These are phyloP conservation scores for Caradrina clavipalpis DNA, from an alignment of 2,888 invertebrate species.

Conservation along the genomic window DNA sequence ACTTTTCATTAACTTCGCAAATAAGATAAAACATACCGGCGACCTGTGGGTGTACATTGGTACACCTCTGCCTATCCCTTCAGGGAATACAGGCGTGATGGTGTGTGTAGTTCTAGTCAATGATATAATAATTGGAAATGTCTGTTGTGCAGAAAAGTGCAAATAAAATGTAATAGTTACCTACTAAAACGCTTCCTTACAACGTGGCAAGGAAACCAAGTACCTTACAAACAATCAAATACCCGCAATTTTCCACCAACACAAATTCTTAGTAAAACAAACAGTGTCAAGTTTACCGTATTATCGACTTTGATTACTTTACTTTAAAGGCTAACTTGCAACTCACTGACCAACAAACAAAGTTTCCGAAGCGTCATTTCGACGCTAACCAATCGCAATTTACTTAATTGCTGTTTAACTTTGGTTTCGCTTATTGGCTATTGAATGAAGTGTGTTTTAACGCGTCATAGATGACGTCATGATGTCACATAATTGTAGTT, in stretches of 20 bases:
- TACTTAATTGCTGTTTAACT: slow-evolving; percentile 28
- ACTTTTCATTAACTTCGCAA: not conserved
- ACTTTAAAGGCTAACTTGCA: slow-evolving; percentile 37
- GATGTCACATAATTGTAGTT: slow-evolving; percentile 14
- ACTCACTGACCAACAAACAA: slow-evolving; percentile 39
- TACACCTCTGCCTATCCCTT: too few relatives aligned
- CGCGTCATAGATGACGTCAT: slow-evolving; percentile 32
- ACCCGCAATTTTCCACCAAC: not conserved
- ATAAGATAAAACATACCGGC: too few relatives aligned
- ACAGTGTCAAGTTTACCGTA: slow-evolving; percentile 22
- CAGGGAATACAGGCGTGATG: too few relatives aligned
- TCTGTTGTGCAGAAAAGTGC: too few relatives aligned
- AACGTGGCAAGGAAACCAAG: not conserved
- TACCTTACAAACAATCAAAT: not conserved
- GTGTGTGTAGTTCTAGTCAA: too few relatives aligned
- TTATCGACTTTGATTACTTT: slow-evolving; percentile 36
- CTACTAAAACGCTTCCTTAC: not conserved
- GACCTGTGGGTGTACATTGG: too few relatives aligned
- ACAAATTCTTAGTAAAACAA: slow-evolving; percentile 24
- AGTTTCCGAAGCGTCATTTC: slow-evolving; percentile 38
- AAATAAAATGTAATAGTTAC: not conserved
- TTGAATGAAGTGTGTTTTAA: slow-evolving; percentile 21
- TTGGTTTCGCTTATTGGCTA: slow-evolving; percentile 9
- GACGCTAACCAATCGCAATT: slow-evolving; percentile 35
- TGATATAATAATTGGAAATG: too few relatives aligned